Evolutionary conservation across 1,140 invertebrate genomes (phyloP).

Genomic region (Monochamus saltuarius): DNA sequence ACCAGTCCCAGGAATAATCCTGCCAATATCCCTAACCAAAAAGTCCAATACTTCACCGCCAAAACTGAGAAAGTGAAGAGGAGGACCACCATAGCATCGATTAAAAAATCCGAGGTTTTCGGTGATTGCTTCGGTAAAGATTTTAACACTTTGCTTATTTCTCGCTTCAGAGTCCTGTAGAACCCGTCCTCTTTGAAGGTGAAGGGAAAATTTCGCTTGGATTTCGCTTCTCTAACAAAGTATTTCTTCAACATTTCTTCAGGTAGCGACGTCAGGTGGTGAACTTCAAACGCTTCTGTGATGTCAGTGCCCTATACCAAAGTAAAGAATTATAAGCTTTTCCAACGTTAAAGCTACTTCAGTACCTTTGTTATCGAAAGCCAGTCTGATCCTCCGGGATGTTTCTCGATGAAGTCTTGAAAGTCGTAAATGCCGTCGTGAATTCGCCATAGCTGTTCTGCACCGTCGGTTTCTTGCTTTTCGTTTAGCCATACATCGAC

Average conservation of each 20-base stretch:
- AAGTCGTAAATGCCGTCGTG: slow-evolving; percentile 75
- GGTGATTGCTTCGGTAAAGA: slow-evolving; percentile 43
- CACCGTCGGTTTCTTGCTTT: slow-evolving; percentile 57
- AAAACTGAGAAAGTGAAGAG: slow-evolving; percentile 57
- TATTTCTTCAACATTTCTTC: slow-evolving; percentile 61
- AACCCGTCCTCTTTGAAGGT: slow-evolving; percentile 68
- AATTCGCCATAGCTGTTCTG: slow-evolving; percentile 78
- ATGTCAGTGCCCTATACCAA: slow-evolving; percentile 65
- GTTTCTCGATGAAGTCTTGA: slow-evolving; percentile 62
- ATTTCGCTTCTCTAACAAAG: slow-evolving; percentile 57
- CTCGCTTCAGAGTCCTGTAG: slow-evolving; percentile 63
- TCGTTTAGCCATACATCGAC: slow-evolving; percentile 38
- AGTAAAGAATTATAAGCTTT: slow-evolving; percentile 1
- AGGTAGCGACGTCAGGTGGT: slow-evolving; percentile 58
- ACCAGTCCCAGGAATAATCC: slow-evolving; percentile 60
- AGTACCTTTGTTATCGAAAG: slow-evolving; percentile 51
- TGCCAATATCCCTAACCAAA: slow-evolving; percentile 50
- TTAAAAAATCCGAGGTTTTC: slow-evolving; percentile 54
- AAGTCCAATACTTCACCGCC: slow-evolving; percentile 54
- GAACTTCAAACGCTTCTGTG: slow-evolving; percentile 69
- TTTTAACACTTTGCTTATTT: slow-evolving; percentile 51
- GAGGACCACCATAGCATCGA: slow-evolving; percentile 56
- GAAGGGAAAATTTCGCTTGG: slow-evolving; percentile 60
- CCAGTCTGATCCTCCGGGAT: slow-evolving; percentile 82
- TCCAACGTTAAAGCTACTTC: background rate